Conservation (phyloP, 2,888 invertebrate genomes). For the Tryphoninae sp. region DNA sequence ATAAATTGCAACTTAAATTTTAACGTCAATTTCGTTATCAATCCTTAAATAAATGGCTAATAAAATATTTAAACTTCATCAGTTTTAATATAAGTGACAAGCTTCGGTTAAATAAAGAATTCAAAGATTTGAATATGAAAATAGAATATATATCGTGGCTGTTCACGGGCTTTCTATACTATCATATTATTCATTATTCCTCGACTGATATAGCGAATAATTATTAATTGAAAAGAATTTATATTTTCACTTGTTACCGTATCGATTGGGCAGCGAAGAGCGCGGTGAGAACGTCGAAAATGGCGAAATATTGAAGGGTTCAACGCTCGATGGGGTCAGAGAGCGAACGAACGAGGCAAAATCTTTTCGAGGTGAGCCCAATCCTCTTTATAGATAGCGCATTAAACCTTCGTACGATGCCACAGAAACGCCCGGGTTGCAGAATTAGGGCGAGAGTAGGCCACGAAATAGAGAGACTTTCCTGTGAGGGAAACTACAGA, state of each 20-base stretch:
- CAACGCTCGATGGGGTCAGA: neutral
- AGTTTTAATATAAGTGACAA: no score
- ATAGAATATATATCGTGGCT: neutral
- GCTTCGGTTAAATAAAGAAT: no score
- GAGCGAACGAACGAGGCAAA: neutral
- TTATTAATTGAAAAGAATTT: neutral
- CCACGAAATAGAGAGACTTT: constrained; percentile 29
- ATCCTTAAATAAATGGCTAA: no score
- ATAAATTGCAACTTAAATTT: constrained; percentile 2
- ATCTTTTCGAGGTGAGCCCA: neutral
- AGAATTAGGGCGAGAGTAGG: constrained; percentile 16
- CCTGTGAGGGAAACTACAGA: neutral
- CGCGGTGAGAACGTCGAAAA: neutral
- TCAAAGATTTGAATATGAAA: neutral
- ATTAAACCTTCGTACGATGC: neutral
- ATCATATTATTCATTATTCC: neutral
- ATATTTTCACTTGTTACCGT: neutral
- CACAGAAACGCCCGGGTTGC: constrained; percentile 22
- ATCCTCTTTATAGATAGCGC: neutral
- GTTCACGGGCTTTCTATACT: neutral
- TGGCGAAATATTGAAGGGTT: neutral
- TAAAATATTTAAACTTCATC: no score
- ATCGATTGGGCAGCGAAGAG: neutral
- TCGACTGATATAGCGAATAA: neutral
- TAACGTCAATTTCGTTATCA: no score